phyloP scores from a whole-genome alignment of 2,888 invertebrate genomes.

The Patella pellucida region DNA sequence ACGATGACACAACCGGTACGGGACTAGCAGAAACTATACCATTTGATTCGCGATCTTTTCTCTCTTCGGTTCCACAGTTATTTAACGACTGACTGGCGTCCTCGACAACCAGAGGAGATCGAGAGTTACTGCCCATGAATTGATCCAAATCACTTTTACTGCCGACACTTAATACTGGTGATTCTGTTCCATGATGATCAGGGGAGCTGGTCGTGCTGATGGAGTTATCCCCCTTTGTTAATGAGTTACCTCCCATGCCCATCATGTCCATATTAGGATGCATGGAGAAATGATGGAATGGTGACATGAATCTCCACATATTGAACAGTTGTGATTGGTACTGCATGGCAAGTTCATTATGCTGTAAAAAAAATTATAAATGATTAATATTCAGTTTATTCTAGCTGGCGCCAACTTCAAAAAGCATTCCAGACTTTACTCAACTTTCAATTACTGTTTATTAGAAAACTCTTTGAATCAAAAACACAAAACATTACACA shows the following conservation, averaged over 20 bases:
- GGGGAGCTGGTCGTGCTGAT: not conserved
- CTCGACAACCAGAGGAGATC: not conserved
- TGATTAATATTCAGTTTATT: too few relatives aligned
- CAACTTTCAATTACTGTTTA: too few relatives aligned
- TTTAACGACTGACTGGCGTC: not conserved
- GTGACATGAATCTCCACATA: slow-evolving; percentile 4
- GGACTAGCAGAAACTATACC: not conserved
- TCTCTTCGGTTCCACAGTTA: not conserved
- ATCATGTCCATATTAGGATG: not conserved
- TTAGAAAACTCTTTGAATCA: too few relatives aligned
- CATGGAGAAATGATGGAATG: not conserved
- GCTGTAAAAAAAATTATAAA: not conserved
- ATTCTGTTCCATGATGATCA: not conserved
- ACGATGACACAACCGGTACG: not conserved
- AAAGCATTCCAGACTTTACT: not conserved
- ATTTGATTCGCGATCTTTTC: not conserved
- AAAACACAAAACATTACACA: too few relatives aligned
- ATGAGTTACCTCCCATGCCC: not conserved
- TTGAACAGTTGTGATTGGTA: slow-evolving; percentile 7
- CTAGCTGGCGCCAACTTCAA: too few relatives aligned
- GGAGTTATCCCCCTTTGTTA: not conserved
- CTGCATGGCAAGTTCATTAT: slow-evolving; percentile 1
- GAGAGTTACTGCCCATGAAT: not conserved
- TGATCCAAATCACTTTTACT: not conserved
- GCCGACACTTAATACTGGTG: not conserved